Conservation (phyloP, 1,140 invertebrate species). For the Phenacoccus solenopsis region DNA sequence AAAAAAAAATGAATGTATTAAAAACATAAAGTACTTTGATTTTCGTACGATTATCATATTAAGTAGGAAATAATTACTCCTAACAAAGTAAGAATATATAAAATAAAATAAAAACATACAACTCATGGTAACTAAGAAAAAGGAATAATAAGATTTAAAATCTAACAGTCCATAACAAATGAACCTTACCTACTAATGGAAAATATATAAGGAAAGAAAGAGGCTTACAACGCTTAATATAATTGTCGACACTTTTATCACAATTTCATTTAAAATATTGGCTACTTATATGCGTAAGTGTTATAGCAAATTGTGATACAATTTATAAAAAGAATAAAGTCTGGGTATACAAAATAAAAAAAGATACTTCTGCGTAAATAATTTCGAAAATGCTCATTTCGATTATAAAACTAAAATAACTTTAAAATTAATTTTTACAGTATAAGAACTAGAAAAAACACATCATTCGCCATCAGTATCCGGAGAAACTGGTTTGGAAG, state of each 20-base stretch:
- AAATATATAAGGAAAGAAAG: not conserved
- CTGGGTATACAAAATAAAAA: too few species aligned
- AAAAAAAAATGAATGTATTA: not conserved
- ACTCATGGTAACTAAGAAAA: not conserved
- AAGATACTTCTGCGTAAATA: too few species aligned
- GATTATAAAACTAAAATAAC: too few species aligned
- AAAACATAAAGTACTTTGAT: not conserved
- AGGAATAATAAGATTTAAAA: not conserved
- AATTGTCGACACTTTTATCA: not conserved
- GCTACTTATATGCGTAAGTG: not conserved
- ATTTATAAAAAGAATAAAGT: not conserved
- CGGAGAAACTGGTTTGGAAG: not conserved
- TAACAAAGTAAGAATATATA: not conserved
- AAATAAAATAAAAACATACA: not conserved
- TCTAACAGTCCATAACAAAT: not conserved
- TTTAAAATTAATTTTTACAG: too few species aligned
- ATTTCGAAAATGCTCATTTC: not conserved
- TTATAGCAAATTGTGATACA: not conserved
- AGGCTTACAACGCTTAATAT: not conserved
- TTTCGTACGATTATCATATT: too few species aligned
- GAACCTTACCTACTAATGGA: not conserved
- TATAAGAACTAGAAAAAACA: too few species aligned
- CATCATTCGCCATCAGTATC: not conserved
- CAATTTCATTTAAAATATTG: not conserved
- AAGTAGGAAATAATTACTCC: not conserved